A percentile compares a stretch with the other conserved stretches of the same genome.
Conservation (phyloP, 2,797 vertebrate species). For the Mus spretus region DNA sequence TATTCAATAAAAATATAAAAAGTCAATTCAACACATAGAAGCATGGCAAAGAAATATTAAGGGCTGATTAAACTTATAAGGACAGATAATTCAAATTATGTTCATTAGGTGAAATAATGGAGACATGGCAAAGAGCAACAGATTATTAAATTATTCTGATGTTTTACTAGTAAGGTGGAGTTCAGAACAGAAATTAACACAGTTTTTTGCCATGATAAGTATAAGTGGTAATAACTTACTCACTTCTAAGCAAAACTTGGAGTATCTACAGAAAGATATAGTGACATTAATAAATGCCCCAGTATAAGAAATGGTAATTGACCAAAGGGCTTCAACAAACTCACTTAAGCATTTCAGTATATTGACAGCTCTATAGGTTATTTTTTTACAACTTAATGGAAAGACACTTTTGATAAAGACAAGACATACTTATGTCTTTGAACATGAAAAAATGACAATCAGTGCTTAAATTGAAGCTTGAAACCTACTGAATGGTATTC, state of each 20-base stretch:
- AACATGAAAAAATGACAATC: background rate
- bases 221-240: background rate
- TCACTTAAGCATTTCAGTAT: background rate
- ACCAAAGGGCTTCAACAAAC: background rate
- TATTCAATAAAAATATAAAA: too few species aligned
- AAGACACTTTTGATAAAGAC: background rate
- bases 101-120: background rate
- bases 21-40: background rate
- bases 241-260: background rate
- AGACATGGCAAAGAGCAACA: background rate
- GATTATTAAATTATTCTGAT: background rate
- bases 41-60: background rate
- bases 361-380: background rate
- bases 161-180: background rate
- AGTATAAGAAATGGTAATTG: background rate
- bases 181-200: background rate
- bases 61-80: background rate
- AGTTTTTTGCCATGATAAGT: background rate
- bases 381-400: background rate
- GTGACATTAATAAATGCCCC: background rate
- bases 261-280: background rate
- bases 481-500: background rate
- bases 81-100: background rate
- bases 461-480: background rate
- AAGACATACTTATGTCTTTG: background rate